Conservation (phyloP, 2,888 invertebrate species). For the Agonopterix subpropinquella region DNA sequence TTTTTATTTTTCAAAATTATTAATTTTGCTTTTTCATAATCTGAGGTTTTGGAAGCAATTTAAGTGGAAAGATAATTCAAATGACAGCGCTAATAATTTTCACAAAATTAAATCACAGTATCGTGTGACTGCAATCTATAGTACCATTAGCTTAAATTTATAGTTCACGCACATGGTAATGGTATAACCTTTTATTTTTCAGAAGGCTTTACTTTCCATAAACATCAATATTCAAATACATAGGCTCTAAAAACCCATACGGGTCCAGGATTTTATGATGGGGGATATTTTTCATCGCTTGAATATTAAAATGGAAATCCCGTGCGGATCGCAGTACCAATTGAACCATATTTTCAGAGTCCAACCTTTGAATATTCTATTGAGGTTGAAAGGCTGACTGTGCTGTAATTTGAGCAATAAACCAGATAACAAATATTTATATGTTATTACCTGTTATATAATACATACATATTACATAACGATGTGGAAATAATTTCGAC, state of each 20-base stretch:
- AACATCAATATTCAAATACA: slow-evolving; percentile 68
- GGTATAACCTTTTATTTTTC: slow-evolving; percentile 26
- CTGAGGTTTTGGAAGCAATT: no score
- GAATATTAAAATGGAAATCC: slow-evolving; percentile 65
- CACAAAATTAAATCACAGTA: slow-evolving; percentile 8
- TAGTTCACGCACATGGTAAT: slow-evolving; percentile 19
- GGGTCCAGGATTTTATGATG: slow-evolving; percentile 60
- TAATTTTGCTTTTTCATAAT: no score
- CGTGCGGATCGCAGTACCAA: slow-evolving; percentile 49
- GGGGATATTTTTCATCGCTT: slow-evolving; percentile 62
- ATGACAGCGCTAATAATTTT: no score
- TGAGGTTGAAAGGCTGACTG: slow-evolving; percentile 48
- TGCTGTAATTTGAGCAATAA: slow-evolving; percentile 15
- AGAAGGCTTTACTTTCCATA: slow-evolving; percentile 43
- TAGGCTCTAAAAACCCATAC: slow-evolving; percentile 59
- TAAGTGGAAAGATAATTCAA: no score
- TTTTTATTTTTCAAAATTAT: no score
- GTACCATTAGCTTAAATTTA: slow-evolving; percentile 32
- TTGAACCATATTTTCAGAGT: slow-evolving; percentile 63
- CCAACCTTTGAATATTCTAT: slow-evolving; percentile 66
- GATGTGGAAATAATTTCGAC: no score
- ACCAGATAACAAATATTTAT: not conserved
- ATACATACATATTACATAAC: no score
- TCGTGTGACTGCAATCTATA: slow-evolving; percentile 19
- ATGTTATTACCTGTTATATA: no score